Conservation (phyloP, 2,113 vertebrate genomes). For the Zosterops hypoxanthus region DNA sequence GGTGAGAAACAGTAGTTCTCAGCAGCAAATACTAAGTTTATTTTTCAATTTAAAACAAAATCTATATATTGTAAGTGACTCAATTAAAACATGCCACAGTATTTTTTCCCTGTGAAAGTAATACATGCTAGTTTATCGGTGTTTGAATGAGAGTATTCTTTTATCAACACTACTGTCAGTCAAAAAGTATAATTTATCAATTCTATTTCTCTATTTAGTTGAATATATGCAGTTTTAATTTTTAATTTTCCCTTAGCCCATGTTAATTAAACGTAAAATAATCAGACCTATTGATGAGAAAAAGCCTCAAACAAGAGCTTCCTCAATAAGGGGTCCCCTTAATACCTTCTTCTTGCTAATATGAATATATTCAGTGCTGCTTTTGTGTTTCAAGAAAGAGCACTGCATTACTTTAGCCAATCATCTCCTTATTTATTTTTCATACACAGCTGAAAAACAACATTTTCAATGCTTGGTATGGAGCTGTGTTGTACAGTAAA, state of each 20-base stretch:
- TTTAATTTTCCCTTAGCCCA: neutral
- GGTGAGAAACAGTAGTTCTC: neutral
- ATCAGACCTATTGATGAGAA: neutral
- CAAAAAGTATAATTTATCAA: neutral
- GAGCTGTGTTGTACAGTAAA: neutral
- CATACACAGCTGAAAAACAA: neutral
- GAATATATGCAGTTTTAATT: neutral
- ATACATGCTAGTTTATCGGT: neutral
- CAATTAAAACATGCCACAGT: neutral
- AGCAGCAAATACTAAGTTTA: neutral
- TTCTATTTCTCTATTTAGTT: neutral
- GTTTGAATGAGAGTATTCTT: neutral
- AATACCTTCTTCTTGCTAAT: neutral
- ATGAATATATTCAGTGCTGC: neutral
- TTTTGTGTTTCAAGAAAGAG: neutral
- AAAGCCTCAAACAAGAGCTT: neutral
- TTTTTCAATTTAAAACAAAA: neutral
- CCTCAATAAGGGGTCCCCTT: neutral
- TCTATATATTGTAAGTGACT: neutral
- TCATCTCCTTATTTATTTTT: neutral
- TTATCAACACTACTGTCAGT: neutral
- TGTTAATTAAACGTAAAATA: neutral
- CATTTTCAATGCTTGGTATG: neutral
- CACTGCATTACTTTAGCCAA: neutral
- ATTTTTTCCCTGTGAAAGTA: neutral